Evolutionary conservation across 2,113 vertebrate species (phyloP).

Genomic region (Himantopus leucocephalus): DNA sequence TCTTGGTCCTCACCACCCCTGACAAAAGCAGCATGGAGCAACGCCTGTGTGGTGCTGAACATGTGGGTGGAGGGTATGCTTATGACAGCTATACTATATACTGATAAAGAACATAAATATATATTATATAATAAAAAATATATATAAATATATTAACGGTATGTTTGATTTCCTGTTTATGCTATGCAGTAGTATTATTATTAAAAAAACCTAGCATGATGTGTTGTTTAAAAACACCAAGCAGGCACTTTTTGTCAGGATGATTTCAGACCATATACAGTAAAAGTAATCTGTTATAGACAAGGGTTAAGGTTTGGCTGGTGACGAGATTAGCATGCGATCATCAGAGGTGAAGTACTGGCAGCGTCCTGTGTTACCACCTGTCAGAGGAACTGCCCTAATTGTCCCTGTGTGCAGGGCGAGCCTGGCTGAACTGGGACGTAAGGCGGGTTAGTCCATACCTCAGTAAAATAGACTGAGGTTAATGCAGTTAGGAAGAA

Average conservation of each 20-base stretch:
- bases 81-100: neutral
- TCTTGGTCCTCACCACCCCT: neutral
- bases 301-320: neutral
- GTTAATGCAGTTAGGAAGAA: neutral
- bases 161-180: neutral
- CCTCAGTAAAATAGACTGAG: neutral
- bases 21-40: neutral
- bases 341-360: neutral
- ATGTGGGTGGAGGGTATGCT: neutral
- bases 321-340: neutral
- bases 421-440: neutral
- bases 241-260: neutral
- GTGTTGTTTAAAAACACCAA: neutral
- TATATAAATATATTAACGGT: neutral
- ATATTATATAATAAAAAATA: neutral
- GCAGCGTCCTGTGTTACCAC: neutral
- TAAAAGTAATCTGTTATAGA: neutral
- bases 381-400: neutral
- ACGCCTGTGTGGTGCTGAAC: fast-evolving
- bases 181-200: neutral
- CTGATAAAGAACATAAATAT: neutral
- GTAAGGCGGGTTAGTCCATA: neutral
- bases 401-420: neutral
- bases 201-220: neutral
- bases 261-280: neutral